phyloP scores from a whole-genome alignment of 2,797 vertebrate genomes.

The Sebastes diploproa region DNA sequence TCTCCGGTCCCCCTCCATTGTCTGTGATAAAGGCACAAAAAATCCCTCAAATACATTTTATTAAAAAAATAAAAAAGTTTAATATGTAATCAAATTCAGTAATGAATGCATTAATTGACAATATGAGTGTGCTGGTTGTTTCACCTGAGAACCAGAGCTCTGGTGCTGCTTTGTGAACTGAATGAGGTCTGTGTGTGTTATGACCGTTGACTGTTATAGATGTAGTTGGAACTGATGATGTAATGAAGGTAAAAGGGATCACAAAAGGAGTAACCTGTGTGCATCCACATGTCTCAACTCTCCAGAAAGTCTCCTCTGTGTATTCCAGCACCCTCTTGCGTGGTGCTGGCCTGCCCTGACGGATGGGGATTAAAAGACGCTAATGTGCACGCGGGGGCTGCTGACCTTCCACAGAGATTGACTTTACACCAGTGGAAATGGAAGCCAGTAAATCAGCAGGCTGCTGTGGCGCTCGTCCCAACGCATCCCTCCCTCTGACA shows the following conservation, averaged over 20 bases:
- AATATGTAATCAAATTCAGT: background rate
- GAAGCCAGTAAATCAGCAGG: slow-evolving; percentile 88
- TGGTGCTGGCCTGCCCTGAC: slow-evolving; percentile 68
- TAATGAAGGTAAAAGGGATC: slow-evolving; percentile 2
- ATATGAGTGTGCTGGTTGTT: background rate
- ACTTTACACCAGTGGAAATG: slow-evolving; percentile 89
- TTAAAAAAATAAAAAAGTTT: background rate
- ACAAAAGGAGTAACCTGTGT: background rate
- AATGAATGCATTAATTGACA: background rate
- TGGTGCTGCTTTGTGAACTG: background rate
- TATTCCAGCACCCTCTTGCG: slow-evolving; percentile 48
- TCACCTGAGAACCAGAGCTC: background rate
- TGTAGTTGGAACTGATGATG: background rate
- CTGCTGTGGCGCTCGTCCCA: slow-evolving; percentile 70
- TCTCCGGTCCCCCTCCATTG: background rate
- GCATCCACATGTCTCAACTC: slow-evolving; percentile 8
- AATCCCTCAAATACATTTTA: background rate
- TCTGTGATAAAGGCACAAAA: background rate
- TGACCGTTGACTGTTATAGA: background rate
- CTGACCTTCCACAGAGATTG: slow-evolving; percentile 91
- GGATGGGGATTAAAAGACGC: slow-evolving; percentile 83
- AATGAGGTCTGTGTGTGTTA: background rate
- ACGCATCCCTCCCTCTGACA: slow-evolving; percentile 84
- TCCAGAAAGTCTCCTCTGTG: slow-evolving; percentile 35
- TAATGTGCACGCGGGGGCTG: slow-evolving; percentile 83